Evolutionary conservation across 1,140 invertebrate species (phyloP).

Genomic region (Nymphalis io): DNA sequence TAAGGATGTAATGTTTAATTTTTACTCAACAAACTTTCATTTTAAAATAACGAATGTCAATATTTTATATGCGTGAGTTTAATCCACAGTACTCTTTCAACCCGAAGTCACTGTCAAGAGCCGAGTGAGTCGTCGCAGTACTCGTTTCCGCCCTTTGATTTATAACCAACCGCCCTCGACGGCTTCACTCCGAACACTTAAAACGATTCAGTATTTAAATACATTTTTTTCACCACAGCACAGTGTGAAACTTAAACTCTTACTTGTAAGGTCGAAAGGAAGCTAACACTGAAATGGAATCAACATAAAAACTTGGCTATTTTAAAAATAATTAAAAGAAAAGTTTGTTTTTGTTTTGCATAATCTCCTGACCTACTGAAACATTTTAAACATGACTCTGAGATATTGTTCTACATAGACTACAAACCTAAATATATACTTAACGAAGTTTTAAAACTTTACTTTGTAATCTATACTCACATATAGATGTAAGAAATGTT

Average conservation of each 20-base stretch:
- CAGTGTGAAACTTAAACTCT: slow-evolving; percentile 27
- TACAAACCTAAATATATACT: not conserved
- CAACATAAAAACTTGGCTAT: slow-evolving; percentile 24
- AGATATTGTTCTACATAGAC: not conserved
- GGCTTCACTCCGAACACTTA: slow-evolving; percentile 30
- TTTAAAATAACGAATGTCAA: slow-evolving; percentile 18
- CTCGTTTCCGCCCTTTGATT: slow-evolving; percentile 51
- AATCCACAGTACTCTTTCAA: slow-evolving; percentile 15
- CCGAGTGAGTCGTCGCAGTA: slow-evolving; percentile 37
- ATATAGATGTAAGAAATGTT: no score
- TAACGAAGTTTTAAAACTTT: no score
- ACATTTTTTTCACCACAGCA: slow-evolving; percentile 24
- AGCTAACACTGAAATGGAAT: not conserved
- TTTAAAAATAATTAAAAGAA: slow-evolving; percentile 21
- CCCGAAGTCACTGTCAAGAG: slow-evolving; percentile 30
- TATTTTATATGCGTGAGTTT: slow-evolving; percentile 10
- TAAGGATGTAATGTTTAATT: no score
- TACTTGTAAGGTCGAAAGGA: slow-evolving; percentile 21
- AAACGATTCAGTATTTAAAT: slow-evolving; percentile 33
- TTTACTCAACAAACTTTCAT: no score
- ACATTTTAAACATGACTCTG: not conserved
- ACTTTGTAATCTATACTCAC: no score
- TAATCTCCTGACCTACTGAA: slow-evolving; percentile 28
- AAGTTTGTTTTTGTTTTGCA: slow-evolving; percentile 19
- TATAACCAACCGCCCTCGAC: slow-evolving; percentile 38